Percentiles rank a stretch among this genome's conserved stretches.
Conservation (phyloP, 1,140 invertebrate genomes). For the Zaprionus taronus region DNA sequence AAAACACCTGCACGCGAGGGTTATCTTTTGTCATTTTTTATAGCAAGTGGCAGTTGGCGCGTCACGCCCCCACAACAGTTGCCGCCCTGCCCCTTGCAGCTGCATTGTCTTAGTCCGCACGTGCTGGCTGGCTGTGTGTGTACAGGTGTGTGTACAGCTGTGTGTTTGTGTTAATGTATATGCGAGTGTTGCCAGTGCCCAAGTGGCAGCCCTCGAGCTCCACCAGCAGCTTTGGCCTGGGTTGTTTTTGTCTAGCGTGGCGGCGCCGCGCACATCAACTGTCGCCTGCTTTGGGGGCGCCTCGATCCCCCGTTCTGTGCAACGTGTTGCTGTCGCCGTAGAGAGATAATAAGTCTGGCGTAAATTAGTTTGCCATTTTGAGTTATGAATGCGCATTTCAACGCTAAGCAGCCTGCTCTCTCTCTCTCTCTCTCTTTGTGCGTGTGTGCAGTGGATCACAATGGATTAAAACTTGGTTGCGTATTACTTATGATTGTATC, state of each 20-base stretch:
- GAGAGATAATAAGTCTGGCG: slow-evolving; percentile 78
- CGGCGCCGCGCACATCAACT: slow-evolving; percentile 37
- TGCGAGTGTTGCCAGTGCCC: slow-evolving; percentile 44
- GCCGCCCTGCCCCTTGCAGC: background rate
- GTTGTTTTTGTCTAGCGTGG: slow-evolving; percentile 50
- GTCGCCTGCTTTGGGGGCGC: slow-evolving; percentile 16
- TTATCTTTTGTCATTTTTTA: slow-evolving; percentile 44
- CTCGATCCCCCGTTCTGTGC: background rate
- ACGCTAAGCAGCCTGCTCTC: slow-evolving; percentile 15
- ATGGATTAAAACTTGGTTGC: slow-evolving; percentile 59
- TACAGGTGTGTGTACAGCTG: slow-evolving; percentile 14
- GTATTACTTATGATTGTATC: slow-evolving; percentile 46
- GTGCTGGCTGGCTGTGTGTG: slow-evolving; percentile 32
- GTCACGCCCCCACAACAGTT: slow-evolving; percentile 15
- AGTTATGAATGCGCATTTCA: slow-evolving; percentile 82
- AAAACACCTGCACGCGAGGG: slow-evolving; percentile 68
- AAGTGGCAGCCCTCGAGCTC: slow-evolving; percentile 35
- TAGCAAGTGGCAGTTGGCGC: slow-evolving; percentile 41
- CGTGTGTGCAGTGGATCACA: slow-evolving; percentile 51
- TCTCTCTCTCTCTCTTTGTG: background rate
- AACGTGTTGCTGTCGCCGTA: slow-evolving; percentile 66
- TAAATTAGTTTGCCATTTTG: slow-evolving; percentile 83
- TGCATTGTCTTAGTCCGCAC: slow-evolving; percentile 53
- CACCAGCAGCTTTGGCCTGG: slow-evolving; percentile 1
- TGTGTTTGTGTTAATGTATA: slow-evolving; percentile 59